Evolutionary conservation across 2,113 vertebrate species (phyloP).

Genomic region (Peucedramus taeniatus): DNA sequence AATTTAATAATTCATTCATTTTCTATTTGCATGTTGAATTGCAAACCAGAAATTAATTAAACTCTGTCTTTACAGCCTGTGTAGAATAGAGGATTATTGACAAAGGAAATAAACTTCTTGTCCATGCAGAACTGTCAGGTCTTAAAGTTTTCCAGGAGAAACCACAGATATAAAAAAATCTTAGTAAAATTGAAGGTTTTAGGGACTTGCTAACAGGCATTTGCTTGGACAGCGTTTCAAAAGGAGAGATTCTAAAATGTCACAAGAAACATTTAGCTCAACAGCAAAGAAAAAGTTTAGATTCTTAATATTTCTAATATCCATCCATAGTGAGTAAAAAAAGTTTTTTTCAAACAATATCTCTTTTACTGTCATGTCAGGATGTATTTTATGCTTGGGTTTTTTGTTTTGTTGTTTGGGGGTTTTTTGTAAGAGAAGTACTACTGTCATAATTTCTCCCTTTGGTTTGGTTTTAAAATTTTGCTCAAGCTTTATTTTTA

Average conservation of each 20-base stretch:
- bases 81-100: not conserved
- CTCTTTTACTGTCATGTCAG: not conserved
- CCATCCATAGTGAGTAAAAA: not conserved
- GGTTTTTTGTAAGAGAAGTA: not conserved
- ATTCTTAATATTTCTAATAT: not conserved
- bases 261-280: not conserved
- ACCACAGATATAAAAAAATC: not conserved
- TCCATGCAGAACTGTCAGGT: not conserved
- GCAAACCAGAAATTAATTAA: not conserved
- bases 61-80: not conserved
- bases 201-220: not conserved
- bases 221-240: not conserved
- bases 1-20: not conserved
- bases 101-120: not conserved
- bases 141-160: not conserved
- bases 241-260: not conserved
- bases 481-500: not conserved
- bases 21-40: not conserved
- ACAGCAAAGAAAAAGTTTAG: not conserved
- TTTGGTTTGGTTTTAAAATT: not conserved
- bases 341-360: not conserved
- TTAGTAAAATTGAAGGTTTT: not conserved
- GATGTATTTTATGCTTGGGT: accelerated
- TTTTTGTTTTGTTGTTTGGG: not conserved
- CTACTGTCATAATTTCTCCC: not conserved